Evolutionary conservation across 2,797 vertebrate genomes (phyloP).

Genomic region (Rhinoraja longicauda): DNA sequence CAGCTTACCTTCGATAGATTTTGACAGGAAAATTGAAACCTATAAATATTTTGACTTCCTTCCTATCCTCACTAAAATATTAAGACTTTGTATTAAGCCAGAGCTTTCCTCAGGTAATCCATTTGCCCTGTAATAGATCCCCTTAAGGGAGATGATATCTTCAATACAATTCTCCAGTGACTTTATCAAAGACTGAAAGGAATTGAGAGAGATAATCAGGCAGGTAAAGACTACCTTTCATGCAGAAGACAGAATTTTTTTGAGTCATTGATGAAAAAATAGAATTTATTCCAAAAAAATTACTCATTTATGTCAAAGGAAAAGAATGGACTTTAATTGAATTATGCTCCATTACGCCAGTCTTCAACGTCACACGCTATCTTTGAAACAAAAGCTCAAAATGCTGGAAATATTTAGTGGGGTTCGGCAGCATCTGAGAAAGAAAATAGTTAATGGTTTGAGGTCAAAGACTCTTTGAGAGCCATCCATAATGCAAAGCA

Average conservation of each 20-base stretch:
- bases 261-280: neutral
- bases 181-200: neutral
- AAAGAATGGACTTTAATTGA: neutral
- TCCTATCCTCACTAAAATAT: neutral
- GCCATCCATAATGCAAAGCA: neutral
- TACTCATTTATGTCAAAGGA: constrained; percentile 1
- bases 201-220: neutral
- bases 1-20: neutral
- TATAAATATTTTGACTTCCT: constrained; percentile 18
- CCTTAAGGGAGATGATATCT: constrained; percentile 16
- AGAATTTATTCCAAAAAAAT: constrained; percentile 4
- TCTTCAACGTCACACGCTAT: neutral
- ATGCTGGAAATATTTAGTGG: too few species aligned
- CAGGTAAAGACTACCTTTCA: neutral
- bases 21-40: constrained; percentile 32
- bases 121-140: constrained; percentile 14
- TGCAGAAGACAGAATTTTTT: neutral
- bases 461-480: neutral
- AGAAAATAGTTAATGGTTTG: too few species aligned
- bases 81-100: neutral
- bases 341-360: neutral
- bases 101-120: neutral
- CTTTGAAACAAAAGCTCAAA: too few species aligned
- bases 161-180: neutral
- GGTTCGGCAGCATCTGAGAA: too few species aligned